These are phyloP conservation scores for Notodonta ziczac DNA, from an alignment of 2,888 invertebrate species.

Conservation along the genomic window DNA sequence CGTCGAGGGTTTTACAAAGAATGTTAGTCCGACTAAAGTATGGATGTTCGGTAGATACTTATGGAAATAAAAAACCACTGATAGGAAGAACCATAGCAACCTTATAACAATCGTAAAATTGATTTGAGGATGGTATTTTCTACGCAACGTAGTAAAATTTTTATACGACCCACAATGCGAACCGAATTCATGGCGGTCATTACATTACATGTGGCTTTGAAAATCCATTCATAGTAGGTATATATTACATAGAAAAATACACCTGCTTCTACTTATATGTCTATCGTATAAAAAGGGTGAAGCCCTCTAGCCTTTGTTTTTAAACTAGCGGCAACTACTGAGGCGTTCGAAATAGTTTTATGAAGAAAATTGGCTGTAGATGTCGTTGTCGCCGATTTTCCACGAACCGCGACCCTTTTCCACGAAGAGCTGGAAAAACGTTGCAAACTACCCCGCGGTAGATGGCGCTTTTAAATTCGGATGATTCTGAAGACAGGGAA, in stretches of 20 bases:
- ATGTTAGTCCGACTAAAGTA: too few species aligned
- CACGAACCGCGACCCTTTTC: neutral
- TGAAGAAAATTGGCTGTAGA: slow-evolving; percentile 14
- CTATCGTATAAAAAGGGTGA: neutral
- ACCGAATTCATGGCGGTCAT: slow-evolving; percentile 37
- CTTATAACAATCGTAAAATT: slow-evolving; percentile 35
- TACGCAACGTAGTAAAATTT: slow-evolving; percentile 35
- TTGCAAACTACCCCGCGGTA: slow-evolving; percentile 14
- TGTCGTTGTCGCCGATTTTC: slow-evolving; percentile 16
- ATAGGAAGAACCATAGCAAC: slow-evolving; percentile 34
- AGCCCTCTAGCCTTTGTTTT: slow-evolving; percentile 21
- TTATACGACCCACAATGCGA: slow-evolving; percentile 43
- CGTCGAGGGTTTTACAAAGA: too few species aligned
- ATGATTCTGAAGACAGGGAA: too few species aligned
- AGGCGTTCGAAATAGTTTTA: neutral
- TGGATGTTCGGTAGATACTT: neutral
- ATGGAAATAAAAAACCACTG: slow-evolving; percentile 21
- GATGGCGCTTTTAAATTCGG: slow-evolving; percentile 22
- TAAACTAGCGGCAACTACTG: slow-evolving; percentile 9
- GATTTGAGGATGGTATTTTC: slow-evolving; percentile 36
- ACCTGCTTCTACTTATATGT: neutral
- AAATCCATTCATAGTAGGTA: slow-evolving; percentile 33
- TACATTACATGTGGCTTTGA: slow-evolving; percentile 37
- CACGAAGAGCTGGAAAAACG: too few species aligned
- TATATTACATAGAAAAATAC: slow-evolving; percentile 1